phyloP scores from a whole-genome alignment of 1,140 invertebrate species.

The Caenorhabditis inopinata region DNA sequence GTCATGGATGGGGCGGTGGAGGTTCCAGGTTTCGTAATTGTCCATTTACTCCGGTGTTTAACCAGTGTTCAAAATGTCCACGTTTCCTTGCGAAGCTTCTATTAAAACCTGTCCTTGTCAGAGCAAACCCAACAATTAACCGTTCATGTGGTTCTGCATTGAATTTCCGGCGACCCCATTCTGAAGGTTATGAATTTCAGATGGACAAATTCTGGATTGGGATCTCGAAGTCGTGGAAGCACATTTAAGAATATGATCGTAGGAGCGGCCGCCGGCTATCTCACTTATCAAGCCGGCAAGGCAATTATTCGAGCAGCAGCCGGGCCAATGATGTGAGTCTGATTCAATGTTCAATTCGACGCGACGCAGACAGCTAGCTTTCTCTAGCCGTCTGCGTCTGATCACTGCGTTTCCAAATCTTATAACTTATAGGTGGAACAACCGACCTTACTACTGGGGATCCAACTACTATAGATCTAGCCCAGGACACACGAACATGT shows the following conservation, averaged over 20 bases:
- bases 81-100: too few species aligned
- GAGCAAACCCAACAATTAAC: too few species aligned
- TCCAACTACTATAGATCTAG: conserved; percentile 51
- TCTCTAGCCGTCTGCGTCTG: too few species aligned
- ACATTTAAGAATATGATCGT: conserved; percentile 65
- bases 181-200: conserved; percentile 35
- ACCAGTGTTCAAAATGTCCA: not conserved
- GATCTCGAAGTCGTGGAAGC: conserved; percentile 57
- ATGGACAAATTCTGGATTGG: conserved; percentile 53
- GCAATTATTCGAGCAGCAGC: conserved; percentile 55
- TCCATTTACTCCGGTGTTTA: not conserved
- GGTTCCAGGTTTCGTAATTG: not conserved
- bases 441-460: conserved; percentile 62
- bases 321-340: conserved; percentile 61
- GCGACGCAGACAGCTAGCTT: too few species aligned
- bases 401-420: not conserved
- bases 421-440: conserved; percentile 57
- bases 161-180: too few species aligned
- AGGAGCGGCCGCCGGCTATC: conserved; percentile 63
- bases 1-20: not conserved
- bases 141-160: too few species aligned
- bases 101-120: too few species aligned
- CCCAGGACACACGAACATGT: conserved; percentile 53
- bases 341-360: not conserved
- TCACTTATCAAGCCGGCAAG: conserved; percentile 66